Base-by-base conservation (phyloP, 2,797 vertebrate genomes). In the Glossophaga mutica region DNA sequence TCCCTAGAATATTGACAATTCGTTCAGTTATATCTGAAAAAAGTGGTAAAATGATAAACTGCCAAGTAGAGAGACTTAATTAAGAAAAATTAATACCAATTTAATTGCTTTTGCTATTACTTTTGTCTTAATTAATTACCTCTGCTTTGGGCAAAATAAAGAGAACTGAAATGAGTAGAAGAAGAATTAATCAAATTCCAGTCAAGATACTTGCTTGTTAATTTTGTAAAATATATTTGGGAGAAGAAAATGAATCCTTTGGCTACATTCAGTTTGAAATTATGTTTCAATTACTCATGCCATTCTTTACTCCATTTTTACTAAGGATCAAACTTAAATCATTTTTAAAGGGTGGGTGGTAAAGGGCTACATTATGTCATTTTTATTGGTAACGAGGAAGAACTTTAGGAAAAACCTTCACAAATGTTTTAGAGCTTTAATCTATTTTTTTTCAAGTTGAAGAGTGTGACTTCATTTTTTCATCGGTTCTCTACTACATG, bases 71-170 rank as follows among this genome's bases (percentile, higher is more conserved):
- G 87, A 94, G 68, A 96, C 74, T 97, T 97, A 97, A 97, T 97
- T 97, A 97, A 96, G 88, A 76, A 89, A 93, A 97, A 98, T 87
- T 87, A 95, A 97, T 96, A 91, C 71, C 79, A 70, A 85, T 96
- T 96, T 97, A 97, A 97, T 98, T 97, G 67, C 95, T 94, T 94
- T 76, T 91, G 24, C 52, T 91, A 96, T 96, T 97, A 97, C 96
- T 96, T 97, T 97, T 96, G 86, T 97, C 57, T 83, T 96, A 97
- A 97, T 96, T 97, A 97, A 97, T 97, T 97, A 94, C 67, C 44
- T 96, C 55, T 95, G 96, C 95, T 97, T 94, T 97, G 55, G 94
- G 95, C 95, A 97, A 97, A 97, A 96, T 94, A 95, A 89, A 95
- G 48, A 92, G 55, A 94, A 85, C 21, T 65, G 6, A 87, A 76